Evolutionary conservation across 2,797 vertebrate species (phyloP).

Genomic region (Pseudomugil gertrudae): DNA sequence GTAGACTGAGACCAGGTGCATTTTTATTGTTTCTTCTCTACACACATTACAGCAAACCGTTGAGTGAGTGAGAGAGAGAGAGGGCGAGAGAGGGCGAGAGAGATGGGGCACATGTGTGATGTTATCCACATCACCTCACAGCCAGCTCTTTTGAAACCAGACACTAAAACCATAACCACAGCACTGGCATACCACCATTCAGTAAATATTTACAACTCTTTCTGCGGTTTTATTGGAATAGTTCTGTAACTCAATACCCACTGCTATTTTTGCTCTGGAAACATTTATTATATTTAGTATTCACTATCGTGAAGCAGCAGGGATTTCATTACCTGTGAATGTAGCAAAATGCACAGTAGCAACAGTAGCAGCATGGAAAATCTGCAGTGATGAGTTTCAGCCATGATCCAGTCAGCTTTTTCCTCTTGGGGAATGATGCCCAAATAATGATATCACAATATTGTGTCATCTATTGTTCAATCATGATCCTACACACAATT

Average conservation of each 20-base stretch:
- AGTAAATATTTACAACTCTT: slow-evolving; percentile 52
- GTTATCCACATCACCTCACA: slow-evolving; percentile 22
- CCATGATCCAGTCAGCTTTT: slow-evolving; percentile 18
- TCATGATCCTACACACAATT: too few species aligned
- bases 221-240: slow-evolving; percentile 15
- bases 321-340: not conserved
- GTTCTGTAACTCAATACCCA: not conserved
- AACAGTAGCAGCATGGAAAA: not conserved
- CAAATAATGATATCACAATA: too few species aligned
- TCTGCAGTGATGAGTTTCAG: not conserved
- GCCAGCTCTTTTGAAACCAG: slow-evolving; percentile 41
- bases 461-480: too few species aligned
- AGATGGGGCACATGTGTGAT: not conserved
- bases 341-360: slow-evolving; percentile 11
- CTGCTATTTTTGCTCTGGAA: not conserved
- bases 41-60: slow-evolving; percentile 4
- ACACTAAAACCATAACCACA: slow-evolving; percentile 45
- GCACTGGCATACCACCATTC: slow-evolving; percentile 21
- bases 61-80: slow-evolving; percentile 1
- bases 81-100: not conserved
- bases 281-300: slow-evolving; percentile 8
- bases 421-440: too few species aligned
- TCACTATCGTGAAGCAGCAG: slow-evolving; percentile 4
- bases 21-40: slow-evolving; percentile 39
- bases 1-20: slow-evolving; percentile 32